Percentiles rank a stretch among this genome's conserved stretches.
phyloP scores from a whole-genome alignment of 1,140 invertebrate species.

The Philotrypesis tridentata region DNA sequence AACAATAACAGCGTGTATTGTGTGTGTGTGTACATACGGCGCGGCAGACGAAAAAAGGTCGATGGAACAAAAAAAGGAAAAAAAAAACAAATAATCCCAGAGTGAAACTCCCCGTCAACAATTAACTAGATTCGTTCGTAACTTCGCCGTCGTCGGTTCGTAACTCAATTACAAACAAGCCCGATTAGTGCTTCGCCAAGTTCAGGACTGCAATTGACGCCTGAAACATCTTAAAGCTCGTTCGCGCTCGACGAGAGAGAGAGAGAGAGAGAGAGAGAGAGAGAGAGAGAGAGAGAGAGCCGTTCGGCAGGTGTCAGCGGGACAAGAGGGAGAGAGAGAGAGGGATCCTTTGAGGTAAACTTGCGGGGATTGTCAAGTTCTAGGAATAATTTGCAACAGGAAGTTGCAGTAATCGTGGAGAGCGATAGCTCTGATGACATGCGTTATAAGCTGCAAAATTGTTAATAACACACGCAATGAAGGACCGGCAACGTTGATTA shows the following conservation, averaged over 20 bases:
- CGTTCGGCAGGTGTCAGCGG: too few species aligned
- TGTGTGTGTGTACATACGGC: too few species aligned
- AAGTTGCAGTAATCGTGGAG: background rate
- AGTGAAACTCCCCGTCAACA: too few species aligned
- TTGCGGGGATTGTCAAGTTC: background rate
- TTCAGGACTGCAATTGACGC: background rate
- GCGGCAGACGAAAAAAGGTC: background rate
- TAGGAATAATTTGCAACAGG: background rate
- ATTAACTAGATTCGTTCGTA: background rate
- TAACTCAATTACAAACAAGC: conserved; percentile 7
- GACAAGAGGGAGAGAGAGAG: too few species aligned
- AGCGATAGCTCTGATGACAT: too few species aligned
- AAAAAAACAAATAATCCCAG: too few species aligned
- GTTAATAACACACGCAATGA: background rate
- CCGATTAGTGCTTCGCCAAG: background rate
- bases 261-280: background rate
- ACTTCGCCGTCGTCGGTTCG: too few species aligned
- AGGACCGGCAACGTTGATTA: background rate
- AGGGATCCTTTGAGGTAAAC: background rate
- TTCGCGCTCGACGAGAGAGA: background rate
- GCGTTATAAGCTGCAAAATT: background rate
- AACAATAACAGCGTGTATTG: background rate
- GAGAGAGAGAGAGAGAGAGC: background rate
- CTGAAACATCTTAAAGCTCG: background rate
- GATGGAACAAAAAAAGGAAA: background rate